Base-by-base conservation (phyloP, 2,797 vertebrate species). In the Poeciliopsis presidionis region DNA sequence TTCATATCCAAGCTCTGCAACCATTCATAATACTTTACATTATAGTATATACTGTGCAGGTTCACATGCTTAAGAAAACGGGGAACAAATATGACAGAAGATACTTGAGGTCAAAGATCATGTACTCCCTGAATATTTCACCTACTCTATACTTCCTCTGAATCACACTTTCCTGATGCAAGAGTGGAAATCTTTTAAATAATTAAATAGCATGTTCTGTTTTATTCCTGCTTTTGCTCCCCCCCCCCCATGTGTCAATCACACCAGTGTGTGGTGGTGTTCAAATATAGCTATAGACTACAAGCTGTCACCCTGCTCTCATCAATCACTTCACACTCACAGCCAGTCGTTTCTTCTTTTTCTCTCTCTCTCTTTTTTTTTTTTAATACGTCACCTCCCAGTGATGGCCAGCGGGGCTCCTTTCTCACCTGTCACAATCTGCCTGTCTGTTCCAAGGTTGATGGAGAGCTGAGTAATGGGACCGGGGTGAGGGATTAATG, bases 261-360 rank as follows among this genome's bases (percentile, higher is more conserved):
- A 86, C 75, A 81, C 87, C 86, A 73, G 53, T 73, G 79, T 75
- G 80, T 51, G 70, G 75, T 75, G 75, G 83, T 3, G 71, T 84
- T 81, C 83, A 85, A 82, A 92, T 90, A 81, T 83, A 92, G 87
- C 87, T 41, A 53, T 6, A 33, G 81, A 88, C 84, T 71, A 83
- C 75, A 28, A 65, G 84, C 90, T 87, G 86, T 90, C 88, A 88
- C 5, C 76, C 39, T 49, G 33, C 57, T 79, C 89, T 91, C 90
- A 89, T 93, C 90, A 92, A 89, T 93, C 91, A 91, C 78, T 80
- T 86, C 82, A 82, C 87, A 86, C 87, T 87, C 72, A 39, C 82
- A 77, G 51, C 70, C 77, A 79, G 81, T 89, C 90, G 91, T 93
- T 92, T 91, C 51, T 53, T 53, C 51, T 51, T 51, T 5, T 25